A percentile compares a stretch with the other conserved stretches of the same genome.
Conservation (phyloP, 2,888 invertebrate genomes). For the Spilarctia lutea region DNA sequence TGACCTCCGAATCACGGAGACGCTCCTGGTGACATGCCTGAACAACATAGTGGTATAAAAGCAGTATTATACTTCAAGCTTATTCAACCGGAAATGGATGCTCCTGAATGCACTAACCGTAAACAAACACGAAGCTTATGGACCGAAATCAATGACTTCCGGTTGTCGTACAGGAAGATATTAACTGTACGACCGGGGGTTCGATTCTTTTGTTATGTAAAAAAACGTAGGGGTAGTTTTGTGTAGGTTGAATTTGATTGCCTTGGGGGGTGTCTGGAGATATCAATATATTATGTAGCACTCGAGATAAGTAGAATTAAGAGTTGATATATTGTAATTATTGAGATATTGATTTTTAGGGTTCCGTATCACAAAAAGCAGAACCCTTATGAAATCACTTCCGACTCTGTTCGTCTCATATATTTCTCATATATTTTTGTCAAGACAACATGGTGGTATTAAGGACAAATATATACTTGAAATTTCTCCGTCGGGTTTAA, state of each 20-base stretch:
- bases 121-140: slow-evolving; percentile 54
- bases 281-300: neutral
- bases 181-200: slow-evolving; percentile 36
- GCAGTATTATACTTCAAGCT: neutral
- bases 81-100: slow-evolving; percentile 43
- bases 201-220: slow-evolving; percentile 46
- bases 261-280: neutral
- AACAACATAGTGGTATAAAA: neutral
- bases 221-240: slow-evolving; percentile 28
- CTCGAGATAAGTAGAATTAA: neutral
- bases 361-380: neutral
- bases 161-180: slow-evolving; percentile 44
- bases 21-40: too few relatives aligned
- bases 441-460: too few relatives aligned
- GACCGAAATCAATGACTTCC: slow-evolving; percentile 64
- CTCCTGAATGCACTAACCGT: slow-evolving; percentile 32
- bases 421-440: too few relatives aligned
- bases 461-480: too few relatives aligned
- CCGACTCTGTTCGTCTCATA: too few relatives aligned
- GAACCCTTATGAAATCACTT: too few relatives aligned
- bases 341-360: neutral
- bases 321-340: neutral
- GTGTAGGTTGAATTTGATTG: slow-evolving; percentile 17
- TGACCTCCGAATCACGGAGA: too few relatives aligned
- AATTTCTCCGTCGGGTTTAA: neutral